Base-by-base conservation (phyloP, 2,888 invertebrate species). In the Thymelicus acteon region DNA sequence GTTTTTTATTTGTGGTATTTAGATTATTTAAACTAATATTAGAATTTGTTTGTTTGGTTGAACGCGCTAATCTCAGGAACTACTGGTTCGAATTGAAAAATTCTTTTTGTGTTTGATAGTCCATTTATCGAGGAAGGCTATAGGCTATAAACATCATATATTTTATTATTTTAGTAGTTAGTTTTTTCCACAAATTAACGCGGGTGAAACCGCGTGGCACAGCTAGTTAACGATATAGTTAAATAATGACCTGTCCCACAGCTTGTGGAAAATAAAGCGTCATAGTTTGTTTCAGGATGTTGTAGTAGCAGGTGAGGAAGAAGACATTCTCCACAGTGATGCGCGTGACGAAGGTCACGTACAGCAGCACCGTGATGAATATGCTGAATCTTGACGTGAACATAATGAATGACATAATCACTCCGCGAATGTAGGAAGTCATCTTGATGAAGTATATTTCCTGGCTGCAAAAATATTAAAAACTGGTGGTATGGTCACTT, bases 301-400 rank as follows among this genome's bases (percentile, higher is more conserved):
- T 96, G 88, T 96, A 97, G 78, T 96, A 95, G 31, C 97, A 95
- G 6, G 96, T 95, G 40, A 96, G 91, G 58, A 97, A 95, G 84
- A 96, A 97, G 0, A 96, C 96, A 82, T 95, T 95, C 84, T 97
- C 96, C 1, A 97, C 96, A 0, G 95, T 95, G 75, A 97, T 94
- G 1, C 87, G 84, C 77, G 95, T 93, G 10, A 95, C 96, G 39
- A 92, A 88, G 1, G 95, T 87, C 60, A 96, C 95, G 80, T 95
- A 96, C 0, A 95, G 85, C 19, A 96, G 80, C 58, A 97, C 95
- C 0, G 96, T 96, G 68, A 96, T 89, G 82, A 97, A 96, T 61
- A 97, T 94, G 47, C 97, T 95, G 76, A 97, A 92, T 76, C 97
- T 88, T 1, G 93, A 85, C 13, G 91, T 92, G 82, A 96, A 97